Base-by-base conservation (phyloP, 2,113 vertebrate genomes). In the Scomber scombrus region DNA sequence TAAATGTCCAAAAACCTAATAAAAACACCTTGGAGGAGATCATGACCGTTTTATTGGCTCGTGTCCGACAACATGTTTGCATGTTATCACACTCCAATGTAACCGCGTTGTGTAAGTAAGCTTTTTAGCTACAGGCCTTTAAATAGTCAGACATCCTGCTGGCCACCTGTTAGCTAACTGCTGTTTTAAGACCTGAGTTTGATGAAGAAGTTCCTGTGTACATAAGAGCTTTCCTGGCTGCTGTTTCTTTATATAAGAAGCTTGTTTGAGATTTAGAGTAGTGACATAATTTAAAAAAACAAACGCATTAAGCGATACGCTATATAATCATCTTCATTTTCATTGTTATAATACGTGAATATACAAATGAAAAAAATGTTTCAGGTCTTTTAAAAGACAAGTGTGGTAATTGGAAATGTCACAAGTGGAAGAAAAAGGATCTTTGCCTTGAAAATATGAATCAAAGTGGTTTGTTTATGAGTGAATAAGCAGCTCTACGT, bases 91-190 rank as follows among this genome's bases (percentile, higher is more conserved):
- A 31, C 68, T 66, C 75, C 26, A 47, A 40, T 62, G 79, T 65
- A 84, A 80, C 78, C 40, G 47, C 67, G 89, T 90, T 93, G 86
- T 90, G 75, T 84, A 90, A 88, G 85, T 71, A n/a, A 82, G 77
- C 72, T 72, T 82, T 90, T 83, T 76, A 40, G 34, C 34, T 29
- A 71, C 29, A 3, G 40, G 64, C 74, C 85, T 89, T 91, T 90
- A 93, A 93, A 93, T 90, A 94, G 91, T 83, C 69, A 58, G 47
- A 81, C 1, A 45, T 64, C 80, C 84, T 75, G 65, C 54, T 70
- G 66, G 69, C 78, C 81, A 90, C 90, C 90, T 90, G 88, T 93
- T 91, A 89, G 85, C 88, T 91, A 91, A 92, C 78, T 8, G 21
- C 65, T 75, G 43, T 26, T 76, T 68, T 85, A 79, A 82, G 71